These are phyloP conservation scores for Seira ritae DNA, from an alignment of 2,888 invertebrate genomes.

Conservation along the genomic window DNA sequence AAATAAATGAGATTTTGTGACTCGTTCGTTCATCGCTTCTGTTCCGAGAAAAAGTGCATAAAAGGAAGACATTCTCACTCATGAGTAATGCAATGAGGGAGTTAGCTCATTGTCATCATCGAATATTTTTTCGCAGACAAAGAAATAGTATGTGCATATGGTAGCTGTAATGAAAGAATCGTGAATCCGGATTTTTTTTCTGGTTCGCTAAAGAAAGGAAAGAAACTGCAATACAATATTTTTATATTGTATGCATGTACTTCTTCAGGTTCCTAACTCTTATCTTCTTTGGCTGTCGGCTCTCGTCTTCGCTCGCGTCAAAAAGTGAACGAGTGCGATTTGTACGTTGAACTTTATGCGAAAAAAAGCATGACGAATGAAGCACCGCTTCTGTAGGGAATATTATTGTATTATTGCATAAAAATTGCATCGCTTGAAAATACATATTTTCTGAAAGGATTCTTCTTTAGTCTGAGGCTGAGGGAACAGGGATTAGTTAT, in stretches of 20 bases:
- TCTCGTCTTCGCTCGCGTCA: neutral
- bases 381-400: constrained; percentile 10
- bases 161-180: neutral
- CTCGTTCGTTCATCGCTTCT: neutral
- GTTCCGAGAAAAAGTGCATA: neutral
- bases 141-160: neutral
- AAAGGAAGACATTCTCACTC: no score
- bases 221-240: neutral
- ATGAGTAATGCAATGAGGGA: neutral
- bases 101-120: constrained; percentile 40
- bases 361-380: constrained; percentile 43
- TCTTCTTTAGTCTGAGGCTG: no score
- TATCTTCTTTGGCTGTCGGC: neutral
- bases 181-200: constrained; percentile 21
- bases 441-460: no score
- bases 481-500: no score
- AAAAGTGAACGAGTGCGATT: constrained; percentile 5
- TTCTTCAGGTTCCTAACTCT: neutral
- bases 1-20: neutral
- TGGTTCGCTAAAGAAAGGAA: no score
- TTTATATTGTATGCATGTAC: neutral
- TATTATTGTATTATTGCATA: neutral
- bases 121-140: constrained; percentile 4
- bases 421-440: neutral
- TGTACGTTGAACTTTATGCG: constrained; percentile 46